Base-by-base conservation (phyloP, 2,113 vertebrate species). In the Ptilonorhynchus violaceus region DNA sequence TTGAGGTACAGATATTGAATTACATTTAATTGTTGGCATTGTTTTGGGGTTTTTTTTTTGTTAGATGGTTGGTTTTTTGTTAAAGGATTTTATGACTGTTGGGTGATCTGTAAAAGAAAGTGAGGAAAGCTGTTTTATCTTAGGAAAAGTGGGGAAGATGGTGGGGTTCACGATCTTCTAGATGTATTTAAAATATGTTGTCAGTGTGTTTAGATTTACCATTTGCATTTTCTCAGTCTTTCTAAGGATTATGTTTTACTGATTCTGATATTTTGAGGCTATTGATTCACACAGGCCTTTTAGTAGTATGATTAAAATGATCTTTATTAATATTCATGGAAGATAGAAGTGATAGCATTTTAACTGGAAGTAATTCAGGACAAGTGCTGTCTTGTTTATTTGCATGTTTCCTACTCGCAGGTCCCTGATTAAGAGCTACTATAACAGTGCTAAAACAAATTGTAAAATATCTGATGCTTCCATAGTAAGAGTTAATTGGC, bases 261-360 rank as follows among this genome's bases (percentile, higher is more conserved):
- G 62, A 63, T 88, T 39, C 23, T 52, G 58, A 17, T 20, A 37
- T 41, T 58, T 94, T 28, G 39, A 63, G 42, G 17, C 8, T 79
- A 59, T 55, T 63, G 35, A 69, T 60, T 92, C 52, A 62, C 11
- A 4, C 33, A 83, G 49, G 27, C 27, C 39, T 79, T 72, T 64
- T 66, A 35, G 53, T 88, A 63, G 18, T 70, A 16, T 49, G 50
- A 84, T 52, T 85, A 84, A 64, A 80, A 47, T 19, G 2, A 76
- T 76, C 14, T 69, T 78, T 80, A 76, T 93, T 85, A 82, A 85
- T 93, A 88, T 79, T 88, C n/a, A 79, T 76, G 39, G 25, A n/a
- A 83, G 30, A 46, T 75, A 63, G 3, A 82, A 81, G 53, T 58
- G 23, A 42, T 75, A 91, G 10, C 23, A 7, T 59, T 75, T 85